Evolutionary conservation across 1,140 invertebrate species (phyloP).

Genomic region (Anoplolepis gracilipes): DNA sequence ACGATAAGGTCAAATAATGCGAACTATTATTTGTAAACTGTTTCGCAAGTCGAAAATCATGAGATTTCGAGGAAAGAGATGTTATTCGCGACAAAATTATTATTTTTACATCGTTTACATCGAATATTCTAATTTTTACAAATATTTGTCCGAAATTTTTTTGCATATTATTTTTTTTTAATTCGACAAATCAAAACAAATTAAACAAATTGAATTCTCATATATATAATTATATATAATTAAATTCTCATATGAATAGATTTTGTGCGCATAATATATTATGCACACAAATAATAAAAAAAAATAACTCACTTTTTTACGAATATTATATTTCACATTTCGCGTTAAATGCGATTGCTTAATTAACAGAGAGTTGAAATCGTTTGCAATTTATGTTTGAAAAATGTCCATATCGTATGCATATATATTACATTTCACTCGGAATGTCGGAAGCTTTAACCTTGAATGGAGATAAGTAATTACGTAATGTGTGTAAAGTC

Average conservation of each 20-base stretch:
- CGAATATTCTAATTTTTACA: not conserved
- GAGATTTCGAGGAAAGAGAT: not conserved
- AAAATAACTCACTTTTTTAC: not conserved
- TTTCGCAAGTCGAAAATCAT: conserved; percentile 8
- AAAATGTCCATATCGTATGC: not conserved
- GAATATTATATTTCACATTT: not conserved
- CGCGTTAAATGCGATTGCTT: not conserved
- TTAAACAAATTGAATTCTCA: not conserved
- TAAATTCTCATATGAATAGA: no score
- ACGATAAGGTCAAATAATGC: not conserved
- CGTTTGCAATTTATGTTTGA: not conserved
- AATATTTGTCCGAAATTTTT: not conserved
- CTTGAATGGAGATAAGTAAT: not conserved
- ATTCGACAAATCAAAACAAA: not conserved
- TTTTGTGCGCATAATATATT: not conserved
- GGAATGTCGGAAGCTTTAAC: not conserved
- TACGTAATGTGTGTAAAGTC: not conserved
- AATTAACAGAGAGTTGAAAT: not conserved
- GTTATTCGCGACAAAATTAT: not conserved
- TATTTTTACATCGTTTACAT: conserved; percentile 43
- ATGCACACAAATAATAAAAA: no score
- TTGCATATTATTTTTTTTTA: not conserved
- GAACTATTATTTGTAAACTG: conserved; percentile 14
- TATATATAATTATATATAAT: not conserved
- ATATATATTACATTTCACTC: not conserved